These are phyloP conservation scores for Pelodytes ibericus DNA, from an alignment of 2,797 vertebrate species.

Conservation along the genomic window DNA sequence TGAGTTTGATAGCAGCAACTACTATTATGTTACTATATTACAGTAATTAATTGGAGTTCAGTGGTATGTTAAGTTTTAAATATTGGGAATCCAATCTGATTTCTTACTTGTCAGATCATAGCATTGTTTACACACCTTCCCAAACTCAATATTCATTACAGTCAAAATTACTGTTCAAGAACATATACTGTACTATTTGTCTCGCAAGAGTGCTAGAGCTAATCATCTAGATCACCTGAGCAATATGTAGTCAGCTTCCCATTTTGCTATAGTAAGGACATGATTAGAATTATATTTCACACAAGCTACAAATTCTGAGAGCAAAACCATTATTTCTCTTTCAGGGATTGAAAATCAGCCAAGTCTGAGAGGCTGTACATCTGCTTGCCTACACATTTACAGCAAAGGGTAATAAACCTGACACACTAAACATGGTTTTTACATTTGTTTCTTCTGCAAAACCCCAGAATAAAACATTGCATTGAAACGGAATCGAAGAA, in stretches of 20 bases:
- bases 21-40: too few species aligned
- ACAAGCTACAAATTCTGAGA: neutral
- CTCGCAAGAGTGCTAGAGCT: constrained; percentile 21
- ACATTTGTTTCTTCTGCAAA: neutral
- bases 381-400: neutral
- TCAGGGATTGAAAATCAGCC: neutral
- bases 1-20: too few species aligned
- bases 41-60: too few species aligned
- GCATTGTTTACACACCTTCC: constrained; percentile 16
- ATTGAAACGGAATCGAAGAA: too few species aligned
- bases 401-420: constrained; percentile 6
- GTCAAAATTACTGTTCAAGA: constrained; percentile 17
- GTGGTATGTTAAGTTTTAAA: too few species aligned
- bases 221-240: neutral
- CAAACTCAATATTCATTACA: constrained; percentile 18
- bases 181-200: neutral
- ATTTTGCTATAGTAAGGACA: neutral
- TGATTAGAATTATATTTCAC: neutral
- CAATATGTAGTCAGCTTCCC: neutral
- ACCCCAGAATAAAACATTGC: too few species aligned
- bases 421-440: neutral
- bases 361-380: constrained; percentile 9
- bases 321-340: neutral
- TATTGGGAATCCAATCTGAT: neutral
- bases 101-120: constrained; percentile 27